Base-by-base conservation (phyloP, 1,140 invertebrate species). In the Drosophila sp. region DNA sequence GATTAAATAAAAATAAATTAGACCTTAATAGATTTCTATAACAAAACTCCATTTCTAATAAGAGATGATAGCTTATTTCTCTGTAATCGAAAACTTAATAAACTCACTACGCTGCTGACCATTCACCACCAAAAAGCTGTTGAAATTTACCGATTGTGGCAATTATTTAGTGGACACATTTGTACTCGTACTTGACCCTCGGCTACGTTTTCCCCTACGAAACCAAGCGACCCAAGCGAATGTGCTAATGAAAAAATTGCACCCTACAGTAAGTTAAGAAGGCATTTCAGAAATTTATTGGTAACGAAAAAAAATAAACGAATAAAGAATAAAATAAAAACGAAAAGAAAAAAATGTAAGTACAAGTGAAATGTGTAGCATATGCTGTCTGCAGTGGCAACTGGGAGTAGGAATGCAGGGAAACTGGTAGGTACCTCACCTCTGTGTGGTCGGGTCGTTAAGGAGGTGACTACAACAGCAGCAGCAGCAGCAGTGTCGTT, bases 271-370 rank as follows among this genome's bases (percentile, higher is more conserved):
- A 78, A 58, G 79, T 79, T 73, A 78, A 75, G 74, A 72, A 87
- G 83, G 82, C 74, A 89, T 87, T 87, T 79, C 66, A 46, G 45
- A 59, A 89, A 87, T 87, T 87, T 87, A 87, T 87, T 89, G 82
- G 76, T 73, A 78, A 51, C 78, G 53, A 70, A 67, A 66, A 72
- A 57, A 64, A 58, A 76, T 6, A 29, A 29, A 51, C 16, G 45
- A n/a, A 34, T 16, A 64, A 73, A 50, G 11, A 40, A 50, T 11
- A 34, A 48, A 72, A 57, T 21, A 56, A 65, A 9, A 40, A 18
- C 27, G 50, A 34, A 67, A 53, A 36, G 64, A 58, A 36, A 51
- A 50, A 64, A 21, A 50, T 53, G 18, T 7, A 41, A 54, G 38
- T 50, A 66, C 66, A 76, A 48, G 45, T 51, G 45, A 65, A 65